Evolutionary conservation across 2,113 vertebrate genomes (phyloP), one percentile per base, ranked within the genome.

Genomic region (Coreoperca whiteheadi): DNA sequence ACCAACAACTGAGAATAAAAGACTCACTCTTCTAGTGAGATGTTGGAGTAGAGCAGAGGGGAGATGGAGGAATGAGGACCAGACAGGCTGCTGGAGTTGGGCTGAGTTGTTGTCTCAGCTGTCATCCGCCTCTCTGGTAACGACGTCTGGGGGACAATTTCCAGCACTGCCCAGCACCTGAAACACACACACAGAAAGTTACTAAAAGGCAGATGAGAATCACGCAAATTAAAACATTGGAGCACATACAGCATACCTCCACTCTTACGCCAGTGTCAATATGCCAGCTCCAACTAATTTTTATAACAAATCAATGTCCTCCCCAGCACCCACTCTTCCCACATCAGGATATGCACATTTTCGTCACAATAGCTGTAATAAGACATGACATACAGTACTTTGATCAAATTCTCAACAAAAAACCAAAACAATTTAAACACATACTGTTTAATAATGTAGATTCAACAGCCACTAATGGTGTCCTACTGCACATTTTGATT

Each of bases 101-200:
- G 34, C 34, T n/a, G 51, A 7, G 79, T 8, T n/a, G 86, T 82
- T 51, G 80, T 78, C 76, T 74, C 76, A 8, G 50, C 25, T 28
- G 78, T 41, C 23, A 57, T 71, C 50, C 66, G 32, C 46, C 84
- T 83, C 20, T 89, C 82, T 71, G 71, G 61, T 37, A 84, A 46
- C 1, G 91, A 91, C n/a, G 93, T 95, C 90, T 95, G 95, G 20
- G 95, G 95, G 87, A 96, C 94, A 34, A 95, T 95, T 78, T 95
- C 90, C 80, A 95, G 84, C 57, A 95, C 94, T 3, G 94, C 94
- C 94, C 94, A 95, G 88, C 94, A 96, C 95, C 95, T 95, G 67
- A 80, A 34, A 81, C 32, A 34, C 25, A 74, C 60, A 86, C 15
- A 57, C 14, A 57, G 4, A 10, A 12, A 20, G 12, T 56, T 18